Conservation (phyloP, 2,888 invertebrate species). For the Drosophila subquinaria region DNA sequence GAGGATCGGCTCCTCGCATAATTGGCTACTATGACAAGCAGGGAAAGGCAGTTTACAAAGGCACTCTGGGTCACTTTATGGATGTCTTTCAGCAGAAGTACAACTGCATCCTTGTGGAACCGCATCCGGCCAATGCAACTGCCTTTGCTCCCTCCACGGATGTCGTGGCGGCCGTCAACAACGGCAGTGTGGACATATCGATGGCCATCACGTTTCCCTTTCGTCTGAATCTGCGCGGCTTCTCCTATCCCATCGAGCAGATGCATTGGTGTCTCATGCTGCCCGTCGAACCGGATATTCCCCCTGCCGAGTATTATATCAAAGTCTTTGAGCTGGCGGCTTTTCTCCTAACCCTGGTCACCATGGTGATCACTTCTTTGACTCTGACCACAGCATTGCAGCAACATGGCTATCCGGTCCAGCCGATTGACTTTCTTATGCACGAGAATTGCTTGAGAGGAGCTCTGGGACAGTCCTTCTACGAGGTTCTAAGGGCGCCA, state of each 20-base stretch:
- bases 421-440: conserved; percentile 63
- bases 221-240: conserved; percentile 41
- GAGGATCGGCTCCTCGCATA: conserved; percentile 73
- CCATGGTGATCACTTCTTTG: conserved; percentile 63
- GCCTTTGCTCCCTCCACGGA: conserved; percentile 50
- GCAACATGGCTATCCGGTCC: conserved; percentile 56
- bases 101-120: conserved; percentile 67
- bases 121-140: conserved; percentile 38
- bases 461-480: conserved; percentile 77
- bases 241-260: conserved; percentile 74
- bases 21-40: conserved; percentile 59
- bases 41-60: conserved; percentile 57
- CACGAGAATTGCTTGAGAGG: conserved; percentile 81
- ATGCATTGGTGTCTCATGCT: conserved; percentile 76
- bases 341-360: conserved; percentile 58
- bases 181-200: conserved; percentile 74
- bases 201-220: conserved; percentile 57
- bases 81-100: conserved; percentile 66
- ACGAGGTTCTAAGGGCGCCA: conserved; percentile 67
- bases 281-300: conserved; percentile 77
- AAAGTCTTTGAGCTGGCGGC: conserved; percentile 71
- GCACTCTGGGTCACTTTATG: conserved; percentile 75
- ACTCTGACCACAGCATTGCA: conserved; percentile 64
- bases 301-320: conserved; percentile 70
- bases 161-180: conserved; percentile 63